Evolutionary conservation across 2,797 vertebrate genomes (phyloP).

Genomic region (Halcyon badia): DNA sequence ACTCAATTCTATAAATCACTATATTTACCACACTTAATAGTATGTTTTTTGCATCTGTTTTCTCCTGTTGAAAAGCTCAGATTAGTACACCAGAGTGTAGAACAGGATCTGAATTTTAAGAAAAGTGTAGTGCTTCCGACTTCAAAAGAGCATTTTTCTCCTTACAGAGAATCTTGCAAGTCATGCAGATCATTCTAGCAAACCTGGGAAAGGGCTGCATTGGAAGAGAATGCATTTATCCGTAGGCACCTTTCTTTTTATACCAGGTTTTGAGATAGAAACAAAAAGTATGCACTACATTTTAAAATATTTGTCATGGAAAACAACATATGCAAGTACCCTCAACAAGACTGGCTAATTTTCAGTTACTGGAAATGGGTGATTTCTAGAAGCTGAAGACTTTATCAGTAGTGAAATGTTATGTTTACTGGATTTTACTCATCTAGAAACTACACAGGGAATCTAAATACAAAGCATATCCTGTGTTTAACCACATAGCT

Average conservation of each 20-base stretch:
- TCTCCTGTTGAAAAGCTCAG: not conserved
- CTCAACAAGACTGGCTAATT: rapidly evolving
- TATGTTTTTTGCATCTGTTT: constrained; percentile 6
- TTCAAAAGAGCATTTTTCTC: not conserved
- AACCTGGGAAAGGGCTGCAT: not conserved
- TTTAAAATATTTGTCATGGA: not conserved
- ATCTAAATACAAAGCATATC: not conserved
- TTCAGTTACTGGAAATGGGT: not conserved
- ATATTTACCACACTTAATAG: not conserved
- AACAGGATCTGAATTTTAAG: constrained; percentile 1
- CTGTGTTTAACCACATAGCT: not conserved
- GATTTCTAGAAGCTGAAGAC: not conserved
- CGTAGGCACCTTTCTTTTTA: not conserved
- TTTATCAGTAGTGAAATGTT: not conserved
- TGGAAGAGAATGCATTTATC: not conserved
- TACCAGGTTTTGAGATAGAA: not conserved
- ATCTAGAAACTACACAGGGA: not conserved
- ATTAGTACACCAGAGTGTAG: not conserved
- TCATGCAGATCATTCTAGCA: not conserved
- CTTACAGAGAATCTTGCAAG: not conserved
- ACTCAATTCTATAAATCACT: not conserved
- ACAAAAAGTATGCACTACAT: not conserved
- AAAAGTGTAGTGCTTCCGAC: not conserved
- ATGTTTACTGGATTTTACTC: not conserved
- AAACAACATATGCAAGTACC: not conserved